These are phyloP conservation scores for Pocillopora meandrina DNA, from an alignment of 92 coral and sea anemone species.

Conservation along the genomic window DNA sequence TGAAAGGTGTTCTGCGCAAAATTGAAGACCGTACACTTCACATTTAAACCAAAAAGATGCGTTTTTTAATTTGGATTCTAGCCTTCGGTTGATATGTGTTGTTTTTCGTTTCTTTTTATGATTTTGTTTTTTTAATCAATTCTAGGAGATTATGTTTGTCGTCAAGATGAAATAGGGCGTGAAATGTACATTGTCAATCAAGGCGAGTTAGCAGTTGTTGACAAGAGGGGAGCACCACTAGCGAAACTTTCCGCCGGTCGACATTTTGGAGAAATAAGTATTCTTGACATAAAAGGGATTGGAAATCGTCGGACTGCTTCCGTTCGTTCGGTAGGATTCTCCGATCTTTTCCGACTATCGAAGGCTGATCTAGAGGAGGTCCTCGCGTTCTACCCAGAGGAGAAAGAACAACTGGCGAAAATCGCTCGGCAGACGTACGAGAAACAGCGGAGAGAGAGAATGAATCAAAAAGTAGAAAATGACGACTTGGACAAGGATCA, in stretches of 20 bases:
- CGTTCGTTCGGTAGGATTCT: conserved; percentile 91
- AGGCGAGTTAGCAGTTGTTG: conserved; percentile 83
- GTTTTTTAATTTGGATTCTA: too few relatives aligned
- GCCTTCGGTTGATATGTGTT: too few relatives aligned
- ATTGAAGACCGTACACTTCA: too few relatives aligned
- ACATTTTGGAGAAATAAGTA: conserved; percentile 96
- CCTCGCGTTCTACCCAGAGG: conserved; percentile 82
- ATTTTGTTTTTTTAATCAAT: background rate
- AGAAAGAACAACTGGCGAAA: conserved; percentile 76
- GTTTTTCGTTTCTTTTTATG: background rate
- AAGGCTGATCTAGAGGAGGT: conserved; percentile 90
- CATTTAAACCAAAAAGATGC: too few relatives aligned
- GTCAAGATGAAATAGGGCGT: conserved; percentile 91
- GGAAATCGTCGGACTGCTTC: conserved; percentile 98
- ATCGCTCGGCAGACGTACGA: conserved; percentile 86
- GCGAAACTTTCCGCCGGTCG: conserved; percentile 89
- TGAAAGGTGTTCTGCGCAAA: too few relatives aligned
- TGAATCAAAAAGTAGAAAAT: conserved; percentile 38
- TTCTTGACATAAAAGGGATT: conserved; percentile 87
- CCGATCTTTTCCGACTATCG: conserved; percentile 93
- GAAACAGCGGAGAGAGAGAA: conserved; percentile 72
- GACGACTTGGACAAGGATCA: conserved; percentile 28
- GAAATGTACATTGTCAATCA: conserved; percentile 97
- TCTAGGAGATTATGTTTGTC: conserved; percentile 77
- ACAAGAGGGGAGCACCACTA: conserved; percentile 71